These are phyloP conservation scores for Ephialtes manifestator DNA, from an alignment of 2,888 invertebrate genomes.

Conservation along the genomic window DNA sequence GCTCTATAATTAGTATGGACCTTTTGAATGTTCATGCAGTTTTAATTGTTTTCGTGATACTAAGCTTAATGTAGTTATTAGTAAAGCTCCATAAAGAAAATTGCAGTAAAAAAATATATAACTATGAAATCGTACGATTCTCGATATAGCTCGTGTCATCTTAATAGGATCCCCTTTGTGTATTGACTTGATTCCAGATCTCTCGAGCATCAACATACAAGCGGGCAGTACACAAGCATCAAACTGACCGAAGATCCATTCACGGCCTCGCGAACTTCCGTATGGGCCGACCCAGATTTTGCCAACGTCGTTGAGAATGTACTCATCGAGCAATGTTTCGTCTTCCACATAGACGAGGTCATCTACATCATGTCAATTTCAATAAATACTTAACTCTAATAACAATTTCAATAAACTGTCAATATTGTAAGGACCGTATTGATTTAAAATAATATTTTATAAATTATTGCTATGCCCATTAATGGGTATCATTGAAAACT, in stretches of 20 bases:
- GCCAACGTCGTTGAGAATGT: conserved; percentile 93
- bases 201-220: conserved; percentile 90
- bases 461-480: not conserved
- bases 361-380: conserved; percentile 86
- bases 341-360: conserved; percentile 93
- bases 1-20: no score
- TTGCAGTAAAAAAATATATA: not conserved
- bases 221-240: conserved; percentile 91
- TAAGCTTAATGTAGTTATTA: not conserved
- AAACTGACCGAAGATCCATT: conserved; percentile 95
- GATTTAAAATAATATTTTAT: not conserved
- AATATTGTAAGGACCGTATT: no score
- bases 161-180: conserved; percentile 91
- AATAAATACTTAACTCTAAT: not conserved
- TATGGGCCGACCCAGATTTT: conserved; percentile 94
- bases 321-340: conserved; percentile 90
- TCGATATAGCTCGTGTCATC: conserved; percentile 90
- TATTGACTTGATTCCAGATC: conserved; percentile 87
- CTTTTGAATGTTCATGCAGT: no score
- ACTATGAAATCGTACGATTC: conserved; percentile 87
- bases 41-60: not conserved
- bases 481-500: not conserved
- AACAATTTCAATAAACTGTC: no score
- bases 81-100: not conserved
- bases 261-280: conserved; percentile 91